A percentile compares a stretch with the other conserved stretches of the same genome.
Conservation (phyloP, 1,140 invertebrate genomes). For the Phymastichus coffea region DNA sequence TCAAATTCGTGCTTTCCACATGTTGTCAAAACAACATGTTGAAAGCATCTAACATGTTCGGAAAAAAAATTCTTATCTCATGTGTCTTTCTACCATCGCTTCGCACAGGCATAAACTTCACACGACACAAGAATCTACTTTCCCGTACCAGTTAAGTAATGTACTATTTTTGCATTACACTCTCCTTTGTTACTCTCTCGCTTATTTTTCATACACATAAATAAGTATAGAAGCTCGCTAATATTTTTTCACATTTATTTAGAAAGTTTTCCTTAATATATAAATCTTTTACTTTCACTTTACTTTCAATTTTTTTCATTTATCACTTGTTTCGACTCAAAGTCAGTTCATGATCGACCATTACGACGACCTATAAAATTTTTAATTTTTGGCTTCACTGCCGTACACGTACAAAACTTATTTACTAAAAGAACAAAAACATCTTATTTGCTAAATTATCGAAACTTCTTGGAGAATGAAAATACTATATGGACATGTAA, state of each 20-base stretch:
- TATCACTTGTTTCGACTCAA: constrained; percentile 29
- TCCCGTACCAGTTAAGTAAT: too few species aligned
- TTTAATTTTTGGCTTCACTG: constrained; percentile 6
- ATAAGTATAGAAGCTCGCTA: constrained; percentile 36
- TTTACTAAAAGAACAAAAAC: not conserved
- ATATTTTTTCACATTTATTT: constrained; percentile 27
- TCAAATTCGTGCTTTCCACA: too few species aligned
- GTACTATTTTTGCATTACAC: not conserved
- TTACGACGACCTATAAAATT: constrained; percentile 16
- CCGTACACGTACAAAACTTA: not conserved
- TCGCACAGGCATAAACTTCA: too few species aligned
- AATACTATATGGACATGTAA: constrained; percentile 18
- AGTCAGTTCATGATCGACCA: constrained; percentile 5
- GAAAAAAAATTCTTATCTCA: too few species aligned
- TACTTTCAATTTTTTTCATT: too few species aligned
- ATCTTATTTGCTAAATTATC: constrained; percentile 2
- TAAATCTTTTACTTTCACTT: constrained; percentile 25
- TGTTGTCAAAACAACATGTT: too few species aligned
- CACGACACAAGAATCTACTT: too few species aligned
- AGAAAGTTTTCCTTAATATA: constrained; percentile 28
- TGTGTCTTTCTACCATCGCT: too few species aligned
- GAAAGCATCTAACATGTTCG: too few species aligned
- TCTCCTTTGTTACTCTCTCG: not conserved
- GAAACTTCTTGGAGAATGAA: not conserved
- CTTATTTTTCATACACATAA: constrained; percentile 24